Conservation (phyloP, 2,888 invertebrate genomes). For the Xiphydria camelus region DNA sequence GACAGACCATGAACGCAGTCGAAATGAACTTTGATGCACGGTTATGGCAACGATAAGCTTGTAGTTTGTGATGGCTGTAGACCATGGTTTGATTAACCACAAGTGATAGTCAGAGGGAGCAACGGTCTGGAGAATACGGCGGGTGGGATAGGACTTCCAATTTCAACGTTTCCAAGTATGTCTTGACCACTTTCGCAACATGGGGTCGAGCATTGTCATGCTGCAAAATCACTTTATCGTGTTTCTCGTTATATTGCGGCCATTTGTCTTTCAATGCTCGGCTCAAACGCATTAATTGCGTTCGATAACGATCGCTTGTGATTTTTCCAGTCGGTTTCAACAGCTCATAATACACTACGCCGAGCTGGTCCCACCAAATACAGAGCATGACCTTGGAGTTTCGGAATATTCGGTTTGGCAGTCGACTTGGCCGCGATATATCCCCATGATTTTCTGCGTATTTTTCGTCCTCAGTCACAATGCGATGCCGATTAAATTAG, state of each 20-base stretch:
- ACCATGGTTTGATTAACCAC: too few species aligned
- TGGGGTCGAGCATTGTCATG: slow-evolving; percentile 14
- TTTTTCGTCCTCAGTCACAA: slow-evolving; percentile 11
- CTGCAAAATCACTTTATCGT: slow-evolving; percentile 10
- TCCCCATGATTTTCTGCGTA: slow-evolving; percentile 5
- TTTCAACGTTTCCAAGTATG: slow-evolving; percentile 9
- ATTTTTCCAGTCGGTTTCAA: slow-evolving; percentile 2
- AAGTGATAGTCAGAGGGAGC: slow-evolving; percentile 9
- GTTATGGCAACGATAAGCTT: too few species aligned
- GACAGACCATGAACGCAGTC: too few species aligned
- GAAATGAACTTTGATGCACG: too few species aligned
- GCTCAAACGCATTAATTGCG: slow-evolving; percentile 5
- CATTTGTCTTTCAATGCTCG: slow-evolving; percentile 11
- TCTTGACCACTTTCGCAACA: slow-evolving; percentile 11
- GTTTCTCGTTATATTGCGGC: slow-evolving; percentile 13
- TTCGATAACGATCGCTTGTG: slow-evolving; percentile 5
- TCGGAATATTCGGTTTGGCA: slow-evolving; percentile 7
- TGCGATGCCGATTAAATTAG: slow-evolving; percentile 10
- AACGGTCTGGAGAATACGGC: slow-evolving; percentile 19
- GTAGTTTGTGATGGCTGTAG: too few species aligned
- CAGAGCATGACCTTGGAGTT: slow-evolving; percentile 10
- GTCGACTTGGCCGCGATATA: too few species aligned
- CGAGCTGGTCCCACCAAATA: not conserved
- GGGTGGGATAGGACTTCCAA: slow-evolving; percentile 16
- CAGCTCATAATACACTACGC: not conserved